Conservation (phyloP, 30 jellyfish, hydroid and myxozoan species). For the Clytia hemisphaerica region DNA sequence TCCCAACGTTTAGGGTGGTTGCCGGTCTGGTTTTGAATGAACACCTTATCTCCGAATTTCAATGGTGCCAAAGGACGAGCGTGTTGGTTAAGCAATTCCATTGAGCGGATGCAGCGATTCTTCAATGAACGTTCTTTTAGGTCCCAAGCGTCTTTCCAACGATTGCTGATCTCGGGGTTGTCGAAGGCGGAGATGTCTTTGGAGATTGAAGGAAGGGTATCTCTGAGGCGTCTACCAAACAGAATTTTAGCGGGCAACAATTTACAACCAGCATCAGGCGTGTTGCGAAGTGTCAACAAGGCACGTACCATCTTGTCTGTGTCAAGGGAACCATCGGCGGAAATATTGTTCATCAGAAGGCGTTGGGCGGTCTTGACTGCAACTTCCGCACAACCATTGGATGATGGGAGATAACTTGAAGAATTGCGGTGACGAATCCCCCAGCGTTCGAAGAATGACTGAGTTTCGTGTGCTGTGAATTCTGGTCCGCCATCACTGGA, state of each 20-base stretch:
- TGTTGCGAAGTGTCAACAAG: too few relatives aligned
- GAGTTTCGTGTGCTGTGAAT: too few relatives aligned
- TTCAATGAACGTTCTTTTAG: slow-evolving; percentile 6
- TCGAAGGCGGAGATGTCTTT: neutral
- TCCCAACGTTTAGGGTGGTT: slow-evolving; percentile 14
- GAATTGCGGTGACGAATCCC: slow-evolving; percentile 11
- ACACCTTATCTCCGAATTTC: neutral
- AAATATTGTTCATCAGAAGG: slow-evolving; percentile 3
- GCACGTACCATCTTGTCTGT: neutral
- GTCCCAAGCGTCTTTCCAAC: slow-evolving; percentile 4
- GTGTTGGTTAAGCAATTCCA: neutral
- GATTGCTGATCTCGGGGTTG: neutral
- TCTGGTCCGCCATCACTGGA: neutral
- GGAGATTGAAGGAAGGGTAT: neutral
- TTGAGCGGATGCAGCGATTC: neutral
- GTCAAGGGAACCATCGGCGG: slow-evolving; percentile 11
- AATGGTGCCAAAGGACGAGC: slow-evolving; percentile 2
- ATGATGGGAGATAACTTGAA: slow-evolving; percentile 9
- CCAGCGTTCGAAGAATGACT: neutral
- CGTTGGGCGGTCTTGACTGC: slow-evolving; percentile 20
- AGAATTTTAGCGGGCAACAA: slow-evolving; percentile 13
- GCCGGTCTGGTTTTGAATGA: slow-evolving; percentile 2
- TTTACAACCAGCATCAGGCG: too few relatives aligned
- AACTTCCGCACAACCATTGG: slow-evolving; percentile 6
- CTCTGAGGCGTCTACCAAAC: slow-evolving; percentile 9